These are phyloP conservation scores for Passer domesticus DNA, from an alignment of 2,113 vertebrate genomes.

Conservation along the genomic window DNA sequence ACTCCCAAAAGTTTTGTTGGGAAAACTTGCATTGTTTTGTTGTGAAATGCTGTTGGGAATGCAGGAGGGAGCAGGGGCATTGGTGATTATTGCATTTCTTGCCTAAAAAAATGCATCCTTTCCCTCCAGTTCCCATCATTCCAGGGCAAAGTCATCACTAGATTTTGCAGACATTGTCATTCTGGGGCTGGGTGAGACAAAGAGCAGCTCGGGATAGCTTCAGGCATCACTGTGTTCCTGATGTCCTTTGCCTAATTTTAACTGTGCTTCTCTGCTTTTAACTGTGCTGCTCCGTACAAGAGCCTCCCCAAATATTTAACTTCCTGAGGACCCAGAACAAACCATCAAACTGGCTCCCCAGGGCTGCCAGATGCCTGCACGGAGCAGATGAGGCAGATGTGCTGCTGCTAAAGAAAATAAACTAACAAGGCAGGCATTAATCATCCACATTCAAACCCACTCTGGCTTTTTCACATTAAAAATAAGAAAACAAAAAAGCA, in stretches of 20 bases:
- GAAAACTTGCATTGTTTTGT: not conserved
- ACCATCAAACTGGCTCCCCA: not conserved
- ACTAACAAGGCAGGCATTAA: not conserved
- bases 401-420: not conserved
- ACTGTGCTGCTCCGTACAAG: not conserved
- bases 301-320: not conserved
- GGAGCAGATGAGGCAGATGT: not conserved
- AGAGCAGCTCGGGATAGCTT: not conserved
- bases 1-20: not conserved
- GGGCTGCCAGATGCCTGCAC: not conserved
- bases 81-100: not conserved
- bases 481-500: not conserved
- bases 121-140: not conserved
- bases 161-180: rapidly evolving
- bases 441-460: not conserved
- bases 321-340: not conserved
- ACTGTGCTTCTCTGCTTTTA: not conserved
- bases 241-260: not conserved
- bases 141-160: not conserved
- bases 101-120: not conserved
- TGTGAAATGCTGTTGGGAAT: not conserved
- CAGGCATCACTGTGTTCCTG: not conserved
- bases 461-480: not conserved
- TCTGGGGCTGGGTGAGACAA: not conserved
- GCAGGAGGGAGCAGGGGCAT: not conserved